Percentiles rank a stretch among this genome's conserved stretches.
These are phyloP conservation scores for Xenopus laevis DNA, from an alignment of 2,113 vertebrate species.

Conservation along the genomic window DNA sequence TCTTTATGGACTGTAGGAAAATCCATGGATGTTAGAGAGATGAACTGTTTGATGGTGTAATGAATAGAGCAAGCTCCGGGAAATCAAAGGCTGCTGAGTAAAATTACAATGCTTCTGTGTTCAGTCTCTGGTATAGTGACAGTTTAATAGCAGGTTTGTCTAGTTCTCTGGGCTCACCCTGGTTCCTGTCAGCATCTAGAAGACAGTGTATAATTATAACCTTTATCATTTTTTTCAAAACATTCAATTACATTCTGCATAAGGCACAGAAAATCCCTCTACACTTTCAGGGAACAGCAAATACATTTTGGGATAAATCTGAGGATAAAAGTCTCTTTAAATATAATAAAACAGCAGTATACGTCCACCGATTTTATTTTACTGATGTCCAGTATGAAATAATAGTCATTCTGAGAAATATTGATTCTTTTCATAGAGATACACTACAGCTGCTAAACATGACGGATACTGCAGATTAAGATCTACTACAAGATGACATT, in stretches of 20 bases:
- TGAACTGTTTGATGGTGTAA: conserved; percentile 12
- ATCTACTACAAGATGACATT: too few species aligned
- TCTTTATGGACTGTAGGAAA: neutral
- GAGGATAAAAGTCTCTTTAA: neutral
- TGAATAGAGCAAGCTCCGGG: conserved; percentile 12
- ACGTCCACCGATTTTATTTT: too few species aligned
- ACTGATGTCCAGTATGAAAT: too few species aligned
- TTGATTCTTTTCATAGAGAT: too few species aligned
- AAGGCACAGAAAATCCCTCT: neutral
- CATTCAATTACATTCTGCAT: conserved; percentile 50
- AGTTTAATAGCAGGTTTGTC: conserved; percentile 61
- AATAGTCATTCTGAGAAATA: too few species aligned
- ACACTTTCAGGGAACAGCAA: neutral
- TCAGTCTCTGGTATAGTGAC: conserved; percentile 60
- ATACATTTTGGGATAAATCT: neutral
- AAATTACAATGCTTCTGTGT: conserved; percentile 61
- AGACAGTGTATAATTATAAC: conserved; percentile 63
- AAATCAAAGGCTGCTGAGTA: conserved; percentile 45
- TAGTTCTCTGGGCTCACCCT: conserved; percentile 47
- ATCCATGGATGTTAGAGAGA: neutral
- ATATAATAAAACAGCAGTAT: neutral
- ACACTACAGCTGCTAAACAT: too few species aligned
- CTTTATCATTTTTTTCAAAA: conserved; percentile 58
- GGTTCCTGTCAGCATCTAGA: conserved; percentile 56
- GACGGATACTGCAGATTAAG: too few species aligned